Evolutionary conservation across 1,140 invertebrate genomes (phyloP).

Genomic region (Tetraneura akinire): DNA sequence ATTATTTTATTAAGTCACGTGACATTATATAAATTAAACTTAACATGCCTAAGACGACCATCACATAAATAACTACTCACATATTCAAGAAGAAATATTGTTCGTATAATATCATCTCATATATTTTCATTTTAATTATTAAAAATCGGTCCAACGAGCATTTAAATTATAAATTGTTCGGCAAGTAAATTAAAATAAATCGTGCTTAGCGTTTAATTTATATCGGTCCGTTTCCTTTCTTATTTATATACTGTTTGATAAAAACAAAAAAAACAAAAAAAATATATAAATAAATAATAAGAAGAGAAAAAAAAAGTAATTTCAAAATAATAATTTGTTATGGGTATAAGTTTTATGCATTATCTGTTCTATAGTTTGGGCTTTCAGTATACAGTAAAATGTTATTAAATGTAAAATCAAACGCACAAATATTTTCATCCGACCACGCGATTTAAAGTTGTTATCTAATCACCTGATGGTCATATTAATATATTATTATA

Average conservation of each 20-base stretch:
- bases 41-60: background rate
- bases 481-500: background rate
- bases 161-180: background rate
- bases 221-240: background rate
- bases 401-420: background rate
- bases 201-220: conserved; percentile 17
- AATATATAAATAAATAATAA: no score
- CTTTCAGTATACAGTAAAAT: no score
- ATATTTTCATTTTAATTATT: conserved; percentile 33
- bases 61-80: background rate
- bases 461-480: conserved; percentile 13
- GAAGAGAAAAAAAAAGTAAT: background rate
- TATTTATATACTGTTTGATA: conserved; percentile 19
- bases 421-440: background rate
- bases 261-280: background rate
- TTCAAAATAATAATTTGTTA: background rate
- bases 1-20: background rate
- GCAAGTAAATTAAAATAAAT: conserved; percentile 19
- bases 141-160: background rate
- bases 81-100: conserved; percentile 31
- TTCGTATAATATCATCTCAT: background rate
- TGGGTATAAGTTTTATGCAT: no score
- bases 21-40: conserved; percentile 22
- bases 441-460: background rate
- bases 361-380: background rate